These are phyloP conservation scores for Lindbergichthys nudifrons DNA, from an alignment of 2,797 vertebrate species.

Conservation along the genomic window DNA sequence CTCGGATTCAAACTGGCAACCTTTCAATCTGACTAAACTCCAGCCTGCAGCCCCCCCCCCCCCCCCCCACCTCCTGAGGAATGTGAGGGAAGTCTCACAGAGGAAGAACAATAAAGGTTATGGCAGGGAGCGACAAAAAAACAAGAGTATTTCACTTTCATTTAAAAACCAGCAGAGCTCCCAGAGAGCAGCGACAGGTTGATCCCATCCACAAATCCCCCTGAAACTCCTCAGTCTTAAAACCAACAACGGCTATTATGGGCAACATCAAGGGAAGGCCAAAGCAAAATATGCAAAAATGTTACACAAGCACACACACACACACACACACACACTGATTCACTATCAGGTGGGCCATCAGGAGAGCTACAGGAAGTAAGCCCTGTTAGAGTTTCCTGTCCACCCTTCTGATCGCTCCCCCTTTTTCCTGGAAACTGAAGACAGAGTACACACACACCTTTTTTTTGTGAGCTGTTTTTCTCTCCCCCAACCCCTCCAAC, in stretches of 20 bases:
- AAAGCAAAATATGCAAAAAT: slow-evolving; percentile 43
- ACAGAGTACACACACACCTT: slow-evolving; percentile 61
- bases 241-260: slow-evolving; percentile 42
- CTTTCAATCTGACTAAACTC: slow-evolving; percentile 38
- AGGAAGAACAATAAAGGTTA: slow-evolving; percentile 77
- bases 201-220: slow-evolving; percentile 6
- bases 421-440: slow-evolving; percentile 83
- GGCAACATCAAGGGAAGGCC: slow-evolving; percentile 13
- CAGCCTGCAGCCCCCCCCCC: slow-evolving; percentile 57
- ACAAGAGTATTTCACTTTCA: slow-evolving; percentile 29
- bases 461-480: slow-evolving; percentile 40
- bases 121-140: slow-evolving; percentile 62
- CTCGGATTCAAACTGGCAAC: slow-evolving; percentile 46
- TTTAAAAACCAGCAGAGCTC: slow-evolving; percentile 18
- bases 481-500: slow-evolving; percentile 34
- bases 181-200: background rate
- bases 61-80: slow-evolving; percentile 64
- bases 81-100: slow-evolving; percentile 71
- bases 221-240: slow-evolving; percentile 25
- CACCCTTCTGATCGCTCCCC: slow-evolving; percentile 80
- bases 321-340: slow-evolving; percentile 32
- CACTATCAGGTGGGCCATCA: slow-evolving; percentile 83
- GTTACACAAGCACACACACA: slow-evolving; percentile 4
- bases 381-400: slow-evolving; percentile 85
- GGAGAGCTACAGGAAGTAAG: slow-evolving; percentile 85